A percentile compares a stretch with the other conserved stretches of the same genome.
Evolutionary conservation across 2,113 vertebrate species (phyloP).

Genomic region (Apeltes quadracus): DNA sequence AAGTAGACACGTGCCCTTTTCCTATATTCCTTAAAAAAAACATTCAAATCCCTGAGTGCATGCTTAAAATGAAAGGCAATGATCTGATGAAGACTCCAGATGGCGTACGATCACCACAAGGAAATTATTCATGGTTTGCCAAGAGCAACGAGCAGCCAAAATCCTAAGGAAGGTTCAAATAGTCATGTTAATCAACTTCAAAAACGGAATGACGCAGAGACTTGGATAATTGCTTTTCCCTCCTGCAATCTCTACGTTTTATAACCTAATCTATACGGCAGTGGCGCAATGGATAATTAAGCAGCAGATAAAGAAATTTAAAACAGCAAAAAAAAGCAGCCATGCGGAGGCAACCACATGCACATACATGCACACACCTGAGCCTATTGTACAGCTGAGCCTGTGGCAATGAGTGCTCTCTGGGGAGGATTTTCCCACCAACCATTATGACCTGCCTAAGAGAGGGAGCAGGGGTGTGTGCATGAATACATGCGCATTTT

Average conservation of each 20-base stretch:
- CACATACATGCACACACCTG: conserved; percentile 69
- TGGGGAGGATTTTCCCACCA: conserved; percentile 79
- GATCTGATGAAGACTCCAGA: conserved; percentile 58
- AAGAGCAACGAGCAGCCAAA: conserved; percentile 42
- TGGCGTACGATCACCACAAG: conserved; percentile 62
- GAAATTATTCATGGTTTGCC: conserved; percentile 64
- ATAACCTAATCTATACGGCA: conserved; percentile 15
- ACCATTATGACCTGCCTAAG: conserved; percentile 74
- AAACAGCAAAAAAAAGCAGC: conserved; percentile 53
- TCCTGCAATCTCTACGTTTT: not conserved
- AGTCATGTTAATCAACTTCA: conserved; percentile 36
- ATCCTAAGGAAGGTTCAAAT: conserved; percentile 55
- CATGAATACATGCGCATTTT: conserved; percentile 63
- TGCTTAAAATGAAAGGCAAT: conserved; percentile 36
- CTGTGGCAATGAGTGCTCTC: conserved; percentile 74
- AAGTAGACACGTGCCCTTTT: not conserved
- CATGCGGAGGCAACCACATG: conserved; percentile 35
- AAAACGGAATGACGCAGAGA: conserved; percentile 16
- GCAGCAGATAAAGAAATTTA: conserved; percentile 33
- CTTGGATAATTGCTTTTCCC: not conserved
- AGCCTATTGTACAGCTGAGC: conserved; percentile 78
- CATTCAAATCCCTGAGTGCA: not conserved
- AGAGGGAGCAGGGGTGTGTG: conserved; percentile 65
- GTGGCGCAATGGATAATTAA: conserved; percentile 33
- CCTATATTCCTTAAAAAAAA: not conserved